Evolutionary conservation across 2,888 invertebrate genomes (phyloP).

Genomic region (Lordiphosa fenestrarum): DNA sequence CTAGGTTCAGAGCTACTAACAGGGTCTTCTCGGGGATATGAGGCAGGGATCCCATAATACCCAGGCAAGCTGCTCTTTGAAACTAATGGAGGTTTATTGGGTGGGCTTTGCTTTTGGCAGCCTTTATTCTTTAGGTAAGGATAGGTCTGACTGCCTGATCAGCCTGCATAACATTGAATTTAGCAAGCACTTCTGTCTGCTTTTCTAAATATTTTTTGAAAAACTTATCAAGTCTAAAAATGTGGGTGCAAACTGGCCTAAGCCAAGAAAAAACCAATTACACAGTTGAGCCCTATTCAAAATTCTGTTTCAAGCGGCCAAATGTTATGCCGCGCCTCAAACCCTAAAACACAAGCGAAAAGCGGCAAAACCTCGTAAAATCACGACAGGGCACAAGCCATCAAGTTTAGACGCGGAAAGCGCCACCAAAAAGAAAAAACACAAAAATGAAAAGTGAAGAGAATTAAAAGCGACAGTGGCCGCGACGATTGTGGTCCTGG

Average conservation of each 20-base stretch:
- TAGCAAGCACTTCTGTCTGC: too few species aligned
- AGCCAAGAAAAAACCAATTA: background rate
- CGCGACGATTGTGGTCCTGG: conserved; percentile 63
- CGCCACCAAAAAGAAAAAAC: background rate
- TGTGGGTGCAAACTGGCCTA: background rate
- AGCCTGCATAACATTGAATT: too few species aligned
- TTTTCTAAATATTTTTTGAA: conserved; percentile 1
- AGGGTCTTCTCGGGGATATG: too few species aligned
- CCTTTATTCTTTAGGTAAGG: too few species aligned
- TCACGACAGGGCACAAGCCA: conserved; percentile 1
- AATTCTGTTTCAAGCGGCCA: conserved; percentile 9
- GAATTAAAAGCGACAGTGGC: conserved; percentile 59
- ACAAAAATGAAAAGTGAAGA: conserved; percentile 6
- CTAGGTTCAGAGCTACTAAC: too few species aligned
- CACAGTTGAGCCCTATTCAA: conserved; percentile 1
- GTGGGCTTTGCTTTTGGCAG: too few species aligned
- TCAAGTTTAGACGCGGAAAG: conserved; percentile 1
- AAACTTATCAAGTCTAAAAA: conserved; percentile 1
- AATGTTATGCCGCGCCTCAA: background rate
- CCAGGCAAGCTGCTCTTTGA: too few species aligned
- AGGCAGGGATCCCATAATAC: too few species aligned
- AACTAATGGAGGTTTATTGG: too few species aligned
- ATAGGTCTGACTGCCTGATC: too few species aligned
- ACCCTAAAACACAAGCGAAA: conserved; percentile 2
- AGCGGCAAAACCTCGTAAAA: conserved; percentile 11